These are phyloP conservation scores for Pseudocheirus occidentalis DNA, from an alignment of 2,797 vertebrate species.

Conservation along the genomic window DNA sequence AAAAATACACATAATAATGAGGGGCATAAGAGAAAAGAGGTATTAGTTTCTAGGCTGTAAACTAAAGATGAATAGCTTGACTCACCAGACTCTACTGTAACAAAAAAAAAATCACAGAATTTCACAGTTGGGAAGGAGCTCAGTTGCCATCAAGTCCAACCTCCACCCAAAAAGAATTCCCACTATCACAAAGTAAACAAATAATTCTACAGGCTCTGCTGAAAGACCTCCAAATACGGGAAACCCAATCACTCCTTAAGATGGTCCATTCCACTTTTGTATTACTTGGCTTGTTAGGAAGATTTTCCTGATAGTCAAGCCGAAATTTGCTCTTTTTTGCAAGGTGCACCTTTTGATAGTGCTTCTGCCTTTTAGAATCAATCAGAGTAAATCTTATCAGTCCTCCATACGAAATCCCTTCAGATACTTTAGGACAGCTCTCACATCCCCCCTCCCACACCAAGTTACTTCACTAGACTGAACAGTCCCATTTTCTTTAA, in stretches of 20 bases:
- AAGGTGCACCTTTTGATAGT: too few relatives aligned
- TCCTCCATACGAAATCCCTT: too few relatives aligned
- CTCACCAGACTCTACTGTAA: background rate
- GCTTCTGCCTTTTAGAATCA: too few relatives aligned
- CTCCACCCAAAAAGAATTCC: background rate
- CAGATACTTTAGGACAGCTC: too few relatives aligned
- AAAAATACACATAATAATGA: background rate
- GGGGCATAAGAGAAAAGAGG: background rate
- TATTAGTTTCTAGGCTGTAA: background rate
- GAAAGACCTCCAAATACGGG: background rate
- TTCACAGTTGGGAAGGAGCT: background rate
- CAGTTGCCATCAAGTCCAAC: background rate
- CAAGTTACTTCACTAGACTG: background rate
- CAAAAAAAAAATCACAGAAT: background rate
- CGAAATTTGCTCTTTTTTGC: too few relatives aligned
- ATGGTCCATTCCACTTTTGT: too few relatives aligned
- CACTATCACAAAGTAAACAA: background rate
- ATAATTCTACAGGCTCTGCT: background rate
- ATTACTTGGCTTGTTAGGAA: too few relatives aligned
- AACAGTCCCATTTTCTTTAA: background rate
- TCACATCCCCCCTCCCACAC: too few relatives aligned
- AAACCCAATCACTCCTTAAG: background rate
- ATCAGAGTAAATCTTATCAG: too few relatives aligned
- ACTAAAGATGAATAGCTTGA: background rate
- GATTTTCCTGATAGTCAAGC: too few relatives aligned